phyloP scores from a whole-genome alignment of 2,888 invertebrate genomes.

The Apomyelois bistriatella region DNA sequence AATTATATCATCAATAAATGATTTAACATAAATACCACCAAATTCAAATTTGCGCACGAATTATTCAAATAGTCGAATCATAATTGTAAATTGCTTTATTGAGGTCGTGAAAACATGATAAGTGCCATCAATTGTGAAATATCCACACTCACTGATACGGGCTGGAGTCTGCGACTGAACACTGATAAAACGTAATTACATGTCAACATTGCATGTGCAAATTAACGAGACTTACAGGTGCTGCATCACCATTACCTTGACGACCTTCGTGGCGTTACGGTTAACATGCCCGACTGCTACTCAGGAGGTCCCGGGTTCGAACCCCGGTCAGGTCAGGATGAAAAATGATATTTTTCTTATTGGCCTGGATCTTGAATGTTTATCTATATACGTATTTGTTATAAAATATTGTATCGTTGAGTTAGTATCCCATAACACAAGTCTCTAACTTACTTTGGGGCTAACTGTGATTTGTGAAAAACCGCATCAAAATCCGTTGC shows the following conservation, averaged over 20 bases:
- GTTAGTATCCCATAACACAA: no score
- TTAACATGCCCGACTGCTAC: no score
- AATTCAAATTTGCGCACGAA: neutral
- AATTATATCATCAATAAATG: neutral
- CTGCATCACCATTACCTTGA: neutral
- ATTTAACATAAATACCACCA: neutral
- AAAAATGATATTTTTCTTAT: no score
- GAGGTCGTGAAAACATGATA: slow-evolving; percentile 9
- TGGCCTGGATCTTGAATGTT: no score
- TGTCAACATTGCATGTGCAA: neutral
- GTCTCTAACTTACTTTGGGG: no score
- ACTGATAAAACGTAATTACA: slow-evolving; percentile 9
- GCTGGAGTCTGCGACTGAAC: neutral
- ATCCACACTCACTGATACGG: neutral
- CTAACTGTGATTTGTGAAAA: no score
- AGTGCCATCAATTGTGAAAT: slow-evolving; percentile 8
- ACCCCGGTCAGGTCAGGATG: no score
- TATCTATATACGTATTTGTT: no score
- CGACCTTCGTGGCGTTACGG: no score
- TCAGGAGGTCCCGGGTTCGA: no score
- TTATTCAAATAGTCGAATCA: neutral
- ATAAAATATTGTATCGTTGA: no score
- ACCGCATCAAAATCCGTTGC: no score
- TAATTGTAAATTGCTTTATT: slow-evolving; percentile 7
- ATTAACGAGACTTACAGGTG: neutral